phyloP scores from a whole-genome alignment of 2,888 invertebrate species.

The Philereme vetulata region DNA sequence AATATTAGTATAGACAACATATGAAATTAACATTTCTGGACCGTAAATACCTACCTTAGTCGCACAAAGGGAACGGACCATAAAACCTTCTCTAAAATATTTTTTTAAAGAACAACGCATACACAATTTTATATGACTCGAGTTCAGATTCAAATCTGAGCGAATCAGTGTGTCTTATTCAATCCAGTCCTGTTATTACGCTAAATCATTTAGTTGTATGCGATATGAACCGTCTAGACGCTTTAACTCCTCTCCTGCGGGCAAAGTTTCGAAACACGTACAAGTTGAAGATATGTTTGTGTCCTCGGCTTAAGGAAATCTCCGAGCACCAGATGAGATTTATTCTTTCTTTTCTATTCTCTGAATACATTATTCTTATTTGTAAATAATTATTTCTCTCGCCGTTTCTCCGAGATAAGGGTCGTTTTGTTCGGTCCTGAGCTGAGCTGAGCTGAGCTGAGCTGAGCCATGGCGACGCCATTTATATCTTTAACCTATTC shows the following conservation, averaged over 20 bases:
- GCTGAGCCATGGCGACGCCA: conserved; percentile 10
- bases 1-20: too few species aligned
- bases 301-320: conserved; percentile 44
- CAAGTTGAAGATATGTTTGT: conserved; percentile 29
- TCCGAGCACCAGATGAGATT: conserved; percentile 55
- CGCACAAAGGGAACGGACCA: too few species aligned
- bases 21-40: too few species aligned
- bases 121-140: too few species aligned
- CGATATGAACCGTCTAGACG: conserved; percentile 25
- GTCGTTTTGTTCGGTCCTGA: conserved; percentile 41
- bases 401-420: conserved; percentile 43
- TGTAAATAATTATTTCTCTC: conserved; percentile 64
- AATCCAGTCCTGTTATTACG: conserved; percentile 14
- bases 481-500: conserved; percentile 8
- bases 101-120: too few species aligned
- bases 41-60: too few species aligned
- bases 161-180: conserved; percentile 12
- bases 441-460: too few species aligned
- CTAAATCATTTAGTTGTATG: conserved; percentile 14
- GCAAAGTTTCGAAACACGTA: conserved; percentile 26
- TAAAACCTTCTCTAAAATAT: too few species aligned
- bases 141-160: conserved; percentile 1
- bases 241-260: conserved; percentile 18
- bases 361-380: conserved; percentile 67
- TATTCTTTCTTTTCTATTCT: conserved; percentile 56